Percentiles rank a stretch among this genome's conserved stretches.
Conservation (phyloP, 2,888 invertebrate species). For the Eulithis prunata region DNA sequence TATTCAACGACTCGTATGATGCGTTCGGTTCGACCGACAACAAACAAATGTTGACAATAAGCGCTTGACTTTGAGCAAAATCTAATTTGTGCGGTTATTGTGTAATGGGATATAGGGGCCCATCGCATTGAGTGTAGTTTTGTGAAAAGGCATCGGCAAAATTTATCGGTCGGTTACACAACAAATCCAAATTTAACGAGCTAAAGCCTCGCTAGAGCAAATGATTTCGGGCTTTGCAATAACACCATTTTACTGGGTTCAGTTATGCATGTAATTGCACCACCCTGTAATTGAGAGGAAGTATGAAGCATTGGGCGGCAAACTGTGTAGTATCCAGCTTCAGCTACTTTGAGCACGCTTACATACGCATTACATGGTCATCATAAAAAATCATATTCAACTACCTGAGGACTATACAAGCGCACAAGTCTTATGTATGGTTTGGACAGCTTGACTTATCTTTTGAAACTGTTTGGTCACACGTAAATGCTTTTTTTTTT, state of each 20-base stretch:
- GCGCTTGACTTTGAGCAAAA: slow-evolving; percentile 82
- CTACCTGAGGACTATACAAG: slow-evolving; percentile 46
- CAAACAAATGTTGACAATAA: slow-evolving; percentile 78
- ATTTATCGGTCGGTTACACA: slow-evolving; percentile 82
- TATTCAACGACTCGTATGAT: slow-evolving; percentile 76
- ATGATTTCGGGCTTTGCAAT: slow-evolving; percentile 62
- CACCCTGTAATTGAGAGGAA: slow-evolving; percentile 62
- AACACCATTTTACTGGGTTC: slow-evolving; percentile 61
- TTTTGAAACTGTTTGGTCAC: slow-evolving; percentile 61
- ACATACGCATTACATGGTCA: slow-evolving; percentile 44
- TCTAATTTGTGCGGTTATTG: slow-evolving; percentile 84
- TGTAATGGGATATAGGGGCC: slow-evolving; percentile 73
- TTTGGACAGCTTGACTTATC: slow-evolving; percentile 52
- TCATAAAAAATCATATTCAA: slow-evolving; percentile 15
- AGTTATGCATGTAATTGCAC: slow-evolving; percentile 76
- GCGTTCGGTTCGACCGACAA: slow-evolving; percentile 73
- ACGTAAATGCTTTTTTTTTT: slow-evolving; percentile 71
- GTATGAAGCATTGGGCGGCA: slow-evolving; percentile 43
- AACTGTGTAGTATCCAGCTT: slow-evolving; percentile 40
- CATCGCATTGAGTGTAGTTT: slow-evolving; percentile 62
- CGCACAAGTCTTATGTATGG: slow-evolving; percentile 46
- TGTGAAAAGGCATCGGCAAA: slow-evolving; percentile 64
- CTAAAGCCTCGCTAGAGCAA: slow-evolving; percentile 77
- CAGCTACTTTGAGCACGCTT: slow-evolving; percentile 30
- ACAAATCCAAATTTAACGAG: slow-evolving; percentile 83